These are phyloP conservation scores for Bolinopsis microptera DNA, from an alignment of 37 sponge, comb jelly and placozoan species.

Conservation along the genomic window DNA sequence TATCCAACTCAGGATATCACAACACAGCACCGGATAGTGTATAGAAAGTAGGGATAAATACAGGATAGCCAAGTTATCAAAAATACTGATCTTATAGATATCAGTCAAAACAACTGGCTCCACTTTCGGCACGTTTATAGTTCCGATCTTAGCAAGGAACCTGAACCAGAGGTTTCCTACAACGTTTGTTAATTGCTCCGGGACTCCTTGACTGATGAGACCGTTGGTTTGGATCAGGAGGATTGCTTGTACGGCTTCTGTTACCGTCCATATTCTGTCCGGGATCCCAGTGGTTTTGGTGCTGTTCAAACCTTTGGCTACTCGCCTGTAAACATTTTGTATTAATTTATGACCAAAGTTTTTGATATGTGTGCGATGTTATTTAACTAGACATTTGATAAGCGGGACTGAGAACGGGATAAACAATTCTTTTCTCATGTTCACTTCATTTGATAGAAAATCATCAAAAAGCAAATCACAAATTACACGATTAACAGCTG, in stretches of 20 bases:
- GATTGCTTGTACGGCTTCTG: slow-evolving; percentile 15
- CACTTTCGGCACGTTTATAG: neutral
- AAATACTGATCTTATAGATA: slow-evolving; percentile 28
- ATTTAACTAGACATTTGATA: too few species aligned
- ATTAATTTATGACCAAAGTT: neutral
- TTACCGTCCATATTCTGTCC: slow-evolving; percentile 28
- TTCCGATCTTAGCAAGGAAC: slow-evolving; percentile 38
- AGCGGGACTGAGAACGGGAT: too few species aligned
- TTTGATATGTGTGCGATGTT: too few species aligned
- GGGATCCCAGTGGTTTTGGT: neutral
- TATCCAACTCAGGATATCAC: slow-evolving; percentile 14
- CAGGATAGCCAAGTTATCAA: slow-evolving; percentile 7
- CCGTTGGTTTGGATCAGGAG: neutral
- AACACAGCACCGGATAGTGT: neutral
- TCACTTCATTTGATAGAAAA: too few species aligned
- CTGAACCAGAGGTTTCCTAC: slow-evolving; percentile 24
- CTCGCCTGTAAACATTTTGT: neutral
- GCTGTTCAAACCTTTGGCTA: slow-evolving; percentile 9
- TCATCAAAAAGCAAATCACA: too few species aligned
- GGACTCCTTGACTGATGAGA: neutral
- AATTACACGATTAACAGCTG: neutral
- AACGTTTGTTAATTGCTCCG: neutral
- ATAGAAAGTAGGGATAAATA: neutral
- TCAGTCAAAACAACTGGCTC: neutral
- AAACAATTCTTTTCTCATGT: too few species aligned